Evolutionary conservation across 23 tunicate genomes (phyloP).

Genomic region (Trididemnum clinides): DNA sequence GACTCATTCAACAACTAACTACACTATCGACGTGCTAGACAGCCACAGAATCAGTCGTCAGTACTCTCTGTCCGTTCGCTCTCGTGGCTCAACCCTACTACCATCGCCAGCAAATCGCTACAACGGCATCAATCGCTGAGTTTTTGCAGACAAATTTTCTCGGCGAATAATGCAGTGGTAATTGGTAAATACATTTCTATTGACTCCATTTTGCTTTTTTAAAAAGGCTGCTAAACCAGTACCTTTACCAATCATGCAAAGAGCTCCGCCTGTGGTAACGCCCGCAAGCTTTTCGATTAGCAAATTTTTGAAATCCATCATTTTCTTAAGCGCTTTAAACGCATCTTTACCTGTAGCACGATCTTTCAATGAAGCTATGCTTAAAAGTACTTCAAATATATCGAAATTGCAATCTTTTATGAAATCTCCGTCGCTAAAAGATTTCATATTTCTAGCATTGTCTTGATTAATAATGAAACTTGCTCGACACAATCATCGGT

Average conservation of each 20-base stretch:
- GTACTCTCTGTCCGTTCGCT: too few relatives aligned
- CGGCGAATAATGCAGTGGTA: constrained; percentile 20
- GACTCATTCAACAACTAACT: too few relatives aligned
- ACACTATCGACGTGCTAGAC: too few relatives aligned
- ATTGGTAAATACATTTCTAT: background rate
- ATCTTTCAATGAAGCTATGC: constrained; percentile 2
- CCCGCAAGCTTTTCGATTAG: constrained; percentile 30
- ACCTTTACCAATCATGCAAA: background rate
- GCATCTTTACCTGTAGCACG: constrained; percentile 2
- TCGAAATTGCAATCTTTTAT: constrained; percentile 14
- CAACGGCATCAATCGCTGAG: constrained; percentile 2
- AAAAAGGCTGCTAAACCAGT: constrained; percentile 21
- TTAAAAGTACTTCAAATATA: constrained; percentile 16
- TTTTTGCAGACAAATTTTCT: constrained; percentile 27
- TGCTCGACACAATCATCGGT: constrained; percentile 10
- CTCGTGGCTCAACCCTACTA: too few relatives aligned
- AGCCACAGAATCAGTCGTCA: too few relatives aligned
- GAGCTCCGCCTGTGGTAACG: constrained; percentile 30
- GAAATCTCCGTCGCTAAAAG: constrained; percentile 4
- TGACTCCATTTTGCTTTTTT: constrained; percentile 14
- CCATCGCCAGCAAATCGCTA: too few relatives aligned
- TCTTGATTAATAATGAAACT: constrained; percentile 5
- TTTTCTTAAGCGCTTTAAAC: constrained; percentile 26
- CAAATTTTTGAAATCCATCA: constrained; percentile 27
- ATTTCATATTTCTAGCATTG: constrained; percentile 5